Evolutionary conservation across 2,113 vertebrate species (phyloP).

Genomic region (Synchiropus splendidus): DNA sequence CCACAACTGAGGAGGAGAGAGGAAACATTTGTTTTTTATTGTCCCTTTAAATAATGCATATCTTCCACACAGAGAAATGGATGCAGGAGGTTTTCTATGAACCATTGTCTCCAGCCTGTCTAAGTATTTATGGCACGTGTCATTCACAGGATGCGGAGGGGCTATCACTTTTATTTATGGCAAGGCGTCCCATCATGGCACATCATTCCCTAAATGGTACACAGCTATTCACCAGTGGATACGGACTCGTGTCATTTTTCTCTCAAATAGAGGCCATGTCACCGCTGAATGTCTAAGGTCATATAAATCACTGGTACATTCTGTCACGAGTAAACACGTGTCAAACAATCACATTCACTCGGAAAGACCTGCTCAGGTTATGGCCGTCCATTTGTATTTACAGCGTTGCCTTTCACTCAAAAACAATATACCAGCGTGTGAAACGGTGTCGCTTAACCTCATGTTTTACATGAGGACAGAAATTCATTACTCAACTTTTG

Average conservation of each 20-base stretch:
- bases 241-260: slow-evolving; percentile 57
- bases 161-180: slow-evolving; percentile 70
- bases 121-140: slow-evolving; percentile 67
- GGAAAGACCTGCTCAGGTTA: slow-evolving; percentile 23
- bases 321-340: slow-evolving; percentile 48
- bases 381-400: slow-evolving; percentile 41
- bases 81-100: slow-evolving; percentile 43
- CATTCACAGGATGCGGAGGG: slow-evolving; percentile 61
- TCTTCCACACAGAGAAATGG: slow-evolving; percentile 25
- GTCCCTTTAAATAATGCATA: slow-evolving; percentile 57
- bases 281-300: slow-evolving; percentile 31
- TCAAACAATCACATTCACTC: slow-evolving; percentile 57
- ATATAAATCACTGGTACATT: slow-evolving; percentile 60
- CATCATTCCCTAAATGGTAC: slow-evolving; percentile 68
- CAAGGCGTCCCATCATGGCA: slow-evolving; percentile 56
- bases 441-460: no score
- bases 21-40: slow-evolving; percentile 58
- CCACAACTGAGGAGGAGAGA: slow-evolving; percentile 7
- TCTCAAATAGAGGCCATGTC: slow-evolving; percentile 66
- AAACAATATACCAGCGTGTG: no score
- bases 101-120: slow-evolving; percentile 41
- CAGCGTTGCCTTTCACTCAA: no score
- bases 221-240: slow-evolving; percentile 49
- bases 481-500: no score
- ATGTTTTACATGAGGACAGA: no score